Evolutionary conservation across 1,140 invertebrate genomes (phyloP), one percentile per base, ranked within the genome.

Genomic region (Plodia interpunctella): DNA sequence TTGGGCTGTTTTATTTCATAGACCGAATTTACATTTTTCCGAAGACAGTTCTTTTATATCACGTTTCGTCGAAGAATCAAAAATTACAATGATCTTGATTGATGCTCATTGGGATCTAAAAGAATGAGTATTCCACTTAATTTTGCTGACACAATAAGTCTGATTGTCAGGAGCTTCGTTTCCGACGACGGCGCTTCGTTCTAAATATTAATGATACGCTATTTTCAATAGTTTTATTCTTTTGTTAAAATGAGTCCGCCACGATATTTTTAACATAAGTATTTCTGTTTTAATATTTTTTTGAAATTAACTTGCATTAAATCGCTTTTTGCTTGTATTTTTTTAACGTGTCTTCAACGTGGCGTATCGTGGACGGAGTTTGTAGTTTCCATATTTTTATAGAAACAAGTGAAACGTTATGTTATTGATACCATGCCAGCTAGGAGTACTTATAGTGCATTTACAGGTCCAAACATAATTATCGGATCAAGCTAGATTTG

Each of bases 1-100:
- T 49, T 49, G n/a, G 13, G 11, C 51, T 11, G n/a, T 57, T 49
- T 57, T 44, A 57, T 57, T 57, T 25, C 4, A 57, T 57, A 25
- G 49, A 57, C 35, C 32, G 49, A 35, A 49, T 57, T 57, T 57
- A 25, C 18, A 55, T 55, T 55, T 55, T 35, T 32, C 10, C 9
- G 19, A 25, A 53, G 51, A 15, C 32, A 5, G 13, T 44, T 15
- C 38, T 44, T 15, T 15, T 15, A 15, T 3, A 15, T 15, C 15
- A 44, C 10, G 38, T 15, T 6, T 44, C 38, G 13, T 44, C 5
- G 21, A 13, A 1, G 21, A 25, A 19, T 51, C 50, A 51, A 25
- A 20, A 50, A 50, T 21, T 19, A 51, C 50, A 25, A 20, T 51
- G 50, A 51, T 21, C 38, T 17, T 44, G 38, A 44, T 44, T 44